Base-by-base conservation (phyloP, 1,140 invertebrate genomes). In the Eubasilissa regina region DNA sequence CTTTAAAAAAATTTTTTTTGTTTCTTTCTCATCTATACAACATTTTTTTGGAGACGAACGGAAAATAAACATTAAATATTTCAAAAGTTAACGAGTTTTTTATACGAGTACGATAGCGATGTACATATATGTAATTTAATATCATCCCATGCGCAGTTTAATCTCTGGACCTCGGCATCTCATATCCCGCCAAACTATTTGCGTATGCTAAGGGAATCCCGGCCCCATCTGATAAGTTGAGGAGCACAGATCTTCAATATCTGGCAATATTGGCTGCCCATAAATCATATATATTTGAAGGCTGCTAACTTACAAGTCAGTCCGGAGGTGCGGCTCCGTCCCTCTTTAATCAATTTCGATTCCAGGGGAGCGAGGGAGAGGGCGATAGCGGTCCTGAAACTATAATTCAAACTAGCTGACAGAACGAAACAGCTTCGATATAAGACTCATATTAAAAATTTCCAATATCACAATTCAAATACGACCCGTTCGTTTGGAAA, bases 391-490 rank as follows among this genome's bases (percentile, higher is more conserved):
- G 19, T 78, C 45, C 60, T 60, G 25, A 75, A 75, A 77, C 79
- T 76, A 83, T 83, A 83, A 83, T 79, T 83, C 81, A 83, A 64
- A 79, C 72, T 81, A 68, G 81, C 81, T 83, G 81, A 83, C 81
- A 79, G 81, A 76, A 80, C 79, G 74, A 83, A 81, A 81, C 81
- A 81, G 82, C 75, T 79, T 43, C 80, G 78, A 78, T 77, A 80
- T 81, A 81, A 81, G 73, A 78, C 55, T 76, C 82, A 83, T 83
- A 83, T 83, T 83, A 83, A 83, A 83, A 81, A 81, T 79, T 83
- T 75, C 79, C 72, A 73, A 80, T 82, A 77, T 77, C 17, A 70
- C 66, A 47, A 48, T 70, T 47, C 43, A 47, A 70, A 70, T 70
- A 70, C 43, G 17, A 70, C 19, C n/a, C 45, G 43, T 25, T 44